Evolutionary conservation across 2,113 vertebrate genomes (phyloP), one percentile per base, ranked within the genome.

Genomic region (Perccottus glenii): DNA sequence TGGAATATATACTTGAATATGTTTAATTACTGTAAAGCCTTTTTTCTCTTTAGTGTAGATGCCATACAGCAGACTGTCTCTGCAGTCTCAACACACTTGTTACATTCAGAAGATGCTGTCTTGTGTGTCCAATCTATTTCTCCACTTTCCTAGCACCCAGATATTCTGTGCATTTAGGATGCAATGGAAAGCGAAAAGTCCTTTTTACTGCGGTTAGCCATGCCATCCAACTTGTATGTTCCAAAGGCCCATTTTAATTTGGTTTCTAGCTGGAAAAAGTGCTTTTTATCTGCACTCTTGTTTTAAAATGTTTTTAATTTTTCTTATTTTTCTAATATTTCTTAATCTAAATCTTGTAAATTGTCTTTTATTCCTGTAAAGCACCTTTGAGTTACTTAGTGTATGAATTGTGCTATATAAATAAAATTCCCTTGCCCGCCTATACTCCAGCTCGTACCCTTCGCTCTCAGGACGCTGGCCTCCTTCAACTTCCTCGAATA

Each of bases 221-320:
- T 65, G 75, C 70, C 73, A 35, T 78, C 50, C 59, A 70, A 64
- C 76, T 67, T 67, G 64, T 48, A 64, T 73, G 61, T 79, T 82
- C 70, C 70, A 70, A 53, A 76, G 64, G 75, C 77, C 72, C 53
- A 51, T 79, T 87, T 82, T 74, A 84, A 90, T 91, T 85, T 90
- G 65, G 65, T 87, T 89, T 90, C 83, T 83, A 85, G 78, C 69
- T 80, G 79, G 48, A n/a, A n/a, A n/a, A n/a, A n/a, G n/a, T n/a
- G n/a, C n/a, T n/a, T n/a, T n/a, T n/a, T n/a, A n/a, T n/a, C n/a
- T n/a, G n/a, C n/a, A n/a, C n/a, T n/a, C n/a, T n/a, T n/a, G n/a
- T n/a, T n/a, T n/a, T n/a, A n/a, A n/a, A n/a, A n/a, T n/a, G n/a
- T n/a, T n/a, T n/a, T n/a, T n/a, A n/a, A n/a, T n/a, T n/a, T n/a